Evolutionary conservation across 1,140 invertebrate species (phyloP).

Genomic region (Ceratoteleas bidentatus): DNA sequence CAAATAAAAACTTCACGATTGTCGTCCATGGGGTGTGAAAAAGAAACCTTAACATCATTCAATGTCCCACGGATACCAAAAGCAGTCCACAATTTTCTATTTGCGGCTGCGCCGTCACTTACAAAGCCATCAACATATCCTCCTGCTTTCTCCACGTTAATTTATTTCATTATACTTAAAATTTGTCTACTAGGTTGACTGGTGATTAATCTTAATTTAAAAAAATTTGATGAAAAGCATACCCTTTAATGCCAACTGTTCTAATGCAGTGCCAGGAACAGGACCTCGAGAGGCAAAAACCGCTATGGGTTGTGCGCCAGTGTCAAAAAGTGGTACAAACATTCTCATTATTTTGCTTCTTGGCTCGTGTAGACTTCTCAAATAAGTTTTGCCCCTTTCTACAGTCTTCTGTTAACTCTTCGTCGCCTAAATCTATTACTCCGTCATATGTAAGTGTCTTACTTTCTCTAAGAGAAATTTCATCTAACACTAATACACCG

Average conservation of each 20-base stretch:
- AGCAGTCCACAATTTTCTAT: conserved; percentile 45
- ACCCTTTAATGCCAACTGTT: neutral
- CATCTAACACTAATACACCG: too few relatives aligned
- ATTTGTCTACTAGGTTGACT: too few relatives aligned
- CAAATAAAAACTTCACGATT: neutral
- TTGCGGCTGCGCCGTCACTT: conserved; percentile 42
- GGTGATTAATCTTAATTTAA: too few relatives aligned
- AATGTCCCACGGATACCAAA: conserved; percentile 1
- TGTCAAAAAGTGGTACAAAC: neutral
- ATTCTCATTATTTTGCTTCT: neutral
- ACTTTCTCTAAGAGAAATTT: too few relatives aligned
- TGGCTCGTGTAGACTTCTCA: neutral
- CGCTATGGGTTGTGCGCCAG: neutral
- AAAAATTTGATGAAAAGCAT: too few relatives aligned
- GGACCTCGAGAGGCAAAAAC: neutral
- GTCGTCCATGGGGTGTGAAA: conserved; percentile 1
- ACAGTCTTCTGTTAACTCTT: too few relatives aligned
- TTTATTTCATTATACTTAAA: too few relatives aligned
- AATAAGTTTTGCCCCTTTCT: too few relatives aligned
- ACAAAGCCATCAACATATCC: conserved; percentile 54
- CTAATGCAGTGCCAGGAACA: neutral
- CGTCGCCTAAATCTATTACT: too few relatives aligned
- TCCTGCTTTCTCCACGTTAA: too few relatives aligned
- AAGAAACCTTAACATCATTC: neutral
- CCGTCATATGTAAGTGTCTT: too few relatives aligned